Base-by-base conservation (phyloP, 2,888 invertebrate genomes). In the Cistogaster globosa region DNA sequence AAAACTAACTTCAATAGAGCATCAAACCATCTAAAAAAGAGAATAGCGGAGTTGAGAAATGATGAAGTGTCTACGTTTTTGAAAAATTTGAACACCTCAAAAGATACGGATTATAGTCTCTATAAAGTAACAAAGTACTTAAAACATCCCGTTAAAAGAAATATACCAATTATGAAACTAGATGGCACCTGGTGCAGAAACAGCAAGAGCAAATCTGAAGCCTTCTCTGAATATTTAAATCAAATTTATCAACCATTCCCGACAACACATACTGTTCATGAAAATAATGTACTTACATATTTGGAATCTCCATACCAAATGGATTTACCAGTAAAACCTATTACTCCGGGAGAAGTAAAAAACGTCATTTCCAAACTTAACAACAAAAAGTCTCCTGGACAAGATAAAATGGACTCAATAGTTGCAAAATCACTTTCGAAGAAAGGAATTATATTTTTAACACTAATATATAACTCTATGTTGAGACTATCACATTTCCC, bases 1-100 rank as follows among this genome's bases (percentile, higher is more conserved):
- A 68, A 68, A 18, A 68, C 53, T 18, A 68, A 53, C 36, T 68
- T 68, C 20, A 68, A 68, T 55, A 53, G 68, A 38, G 68, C 53
- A 7, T 53, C 53, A 68, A 68, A 68, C n/a, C n/a, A 36, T 53
- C 26, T 26, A 26, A 26, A 26, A 26, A 26, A 26, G 26, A 26
- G 26, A 26, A 26, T 26, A 26, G 26, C 26, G 4, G 26, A 26
- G 26, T 4, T 26, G 26, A 26, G 26, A 26, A 26, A 26, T 26
- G 4, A 26, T 26, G 26, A 26, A 26, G 26, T 26, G 26, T 26
- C 26, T 26, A 26, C 26, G 26, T 26, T 26, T 26, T 26, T 45
- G 12, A 45, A 45, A 16, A 45, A 45, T 16, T 45, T 45, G 16
- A 45, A 14, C 16, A 14, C 45, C 5, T 45, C 16, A 5, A 45